Evolutionary conservation across 2,888 invertebrate species (phyloP).

Genomic region (Agriotes lineatus): DNA sequence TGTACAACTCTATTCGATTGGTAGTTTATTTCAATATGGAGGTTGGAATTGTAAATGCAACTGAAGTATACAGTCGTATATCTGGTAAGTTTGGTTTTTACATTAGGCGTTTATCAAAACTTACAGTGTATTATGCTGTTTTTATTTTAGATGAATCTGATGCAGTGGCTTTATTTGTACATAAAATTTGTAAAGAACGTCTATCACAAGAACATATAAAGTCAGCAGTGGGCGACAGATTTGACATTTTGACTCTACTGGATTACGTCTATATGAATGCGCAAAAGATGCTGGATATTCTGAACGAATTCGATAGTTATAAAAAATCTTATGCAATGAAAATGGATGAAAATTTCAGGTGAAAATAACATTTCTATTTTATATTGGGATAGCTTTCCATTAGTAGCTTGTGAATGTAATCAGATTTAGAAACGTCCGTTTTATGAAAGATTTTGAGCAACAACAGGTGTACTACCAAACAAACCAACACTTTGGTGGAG

Average conservation of each 20-base stretch:
- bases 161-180: constrained; percentile 18
- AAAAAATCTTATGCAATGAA: constrained; percentile 22
- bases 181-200: constrained; percentile 31
- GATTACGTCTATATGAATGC: constrained; percentile 46
- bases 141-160: constrained; percentile 18
- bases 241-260: constrained; percentile 44
- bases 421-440: not conserved
- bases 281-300: constrained; percentile 37
- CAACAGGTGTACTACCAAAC: no score
- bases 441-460: no score
- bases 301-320: constrained; percentile 30
- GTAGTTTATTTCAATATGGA: constrained; percentile 27
- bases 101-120: no score
- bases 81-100: constrained; percentile 33
- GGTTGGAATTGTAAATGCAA: constrained; percentile 34
- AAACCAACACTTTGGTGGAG: no score
- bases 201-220: constrained; percentile 32
- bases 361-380: no score
- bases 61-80: constrained; percentile 22
- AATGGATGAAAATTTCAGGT: constrained; percentile 43
- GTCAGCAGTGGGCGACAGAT: constrained; percentile 41
- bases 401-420: no score
- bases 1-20: constrained; percentile 34
- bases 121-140: not conserved
- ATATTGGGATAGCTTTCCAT: no score